Conservation (phyloP, 1,140 invertebrate genomes). For the Anagrus nilaparvatae region DNA sequence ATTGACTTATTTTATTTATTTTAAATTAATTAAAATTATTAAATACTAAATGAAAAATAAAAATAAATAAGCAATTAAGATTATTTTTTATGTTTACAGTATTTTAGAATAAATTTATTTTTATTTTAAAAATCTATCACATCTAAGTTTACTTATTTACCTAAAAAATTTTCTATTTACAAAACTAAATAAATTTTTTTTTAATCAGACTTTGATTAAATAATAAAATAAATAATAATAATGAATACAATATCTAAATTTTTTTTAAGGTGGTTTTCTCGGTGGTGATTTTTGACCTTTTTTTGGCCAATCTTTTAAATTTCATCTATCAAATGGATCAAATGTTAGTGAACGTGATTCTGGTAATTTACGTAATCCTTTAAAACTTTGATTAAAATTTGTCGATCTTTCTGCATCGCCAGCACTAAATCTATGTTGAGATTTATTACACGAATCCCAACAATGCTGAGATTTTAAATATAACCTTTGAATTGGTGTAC, state of each 20-base stretch:
- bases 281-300: not conserved
- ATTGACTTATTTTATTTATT: too few species aligned
- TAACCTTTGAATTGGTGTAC: too few species aligned
- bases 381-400: conserved; percentile 23
- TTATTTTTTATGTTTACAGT: too few species aligned
- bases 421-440: conserved; percentile 33
- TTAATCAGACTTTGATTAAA: not conserved
- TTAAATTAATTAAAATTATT: too few species aligned
- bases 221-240: not conserved
- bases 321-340: conserved; percentile 31
- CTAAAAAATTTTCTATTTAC: conserved; percentile 1
- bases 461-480: too few species aligned
- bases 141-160: too few species aligned
- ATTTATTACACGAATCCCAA: too few species aligned
- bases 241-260: not conserved
- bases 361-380: conserved; percentile 25
- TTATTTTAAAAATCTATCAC: too few species aligned
- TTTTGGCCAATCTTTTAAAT: too few species aligned
- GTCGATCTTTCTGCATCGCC: conserved; percentile 35
- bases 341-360: conserved; percentile 34
- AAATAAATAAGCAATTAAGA: too few species aligned
- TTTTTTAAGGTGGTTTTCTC: not conserved
- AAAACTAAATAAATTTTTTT: conserved; percentile 1
- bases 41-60: too few species aligned
- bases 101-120: too few species aligned